Evolutionary conservation across 2,113 vertebrate genomes (phyloP), one percentile per base, ranked within the genome.

Genomic region (Mesitornis unicolor): DNA sequence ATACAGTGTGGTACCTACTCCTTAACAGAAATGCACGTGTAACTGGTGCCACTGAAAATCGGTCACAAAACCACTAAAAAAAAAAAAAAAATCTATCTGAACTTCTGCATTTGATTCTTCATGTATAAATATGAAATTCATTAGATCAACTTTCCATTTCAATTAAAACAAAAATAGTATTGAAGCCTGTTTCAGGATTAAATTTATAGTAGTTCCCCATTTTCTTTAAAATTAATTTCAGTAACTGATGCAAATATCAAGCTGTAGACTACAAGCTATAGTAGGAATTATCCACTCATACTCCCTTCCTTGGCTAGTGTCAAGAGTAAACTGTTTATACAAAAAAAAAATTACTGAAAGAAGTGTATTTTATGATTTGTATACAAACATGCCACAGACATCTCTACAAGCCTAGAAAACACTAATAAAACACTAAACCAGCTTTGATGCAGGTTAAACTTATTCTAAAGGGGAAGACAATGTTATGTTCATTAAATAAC

Each of bases 11-110:
- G 63, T 80, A 77, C 79, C 60, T 70, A 68, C 90, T 84, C 84
- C 78, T 73, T 31, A 95, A 78, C 82, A 68, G 75, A 95, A 63
- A 75, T 47, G 54, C 19, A 61, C 1, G 11, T 74, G 24, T 84
- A 98, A 96, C 97, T 95, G 97, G 96, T 67, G 89, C 93, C 87
- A 82, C 85, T 93, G 81, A 95, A 92, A 77, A 97, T 57, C 94
- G 77, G 71, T 79, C 78, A 94, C 47, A 86, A 87, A 94, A 59
- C 18, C 5, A 16, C 54, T 77, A 77, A 67, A 90, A n/a, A n/a
- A n/a, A n/a, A n/a, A n/a, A n/a, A n/a, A n/a, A n/a, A n/a, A 80
- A 56, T 82, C 77, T 90, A 35, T 35, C 94, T 59, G 9, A 98
- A 97, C 85, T 95, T 90, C 88, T 73, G 84, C 79, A 87, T 78